Conservation (phyloP, 2,113 vertebrate species). For the Dolichotis patagonum region DNA sequence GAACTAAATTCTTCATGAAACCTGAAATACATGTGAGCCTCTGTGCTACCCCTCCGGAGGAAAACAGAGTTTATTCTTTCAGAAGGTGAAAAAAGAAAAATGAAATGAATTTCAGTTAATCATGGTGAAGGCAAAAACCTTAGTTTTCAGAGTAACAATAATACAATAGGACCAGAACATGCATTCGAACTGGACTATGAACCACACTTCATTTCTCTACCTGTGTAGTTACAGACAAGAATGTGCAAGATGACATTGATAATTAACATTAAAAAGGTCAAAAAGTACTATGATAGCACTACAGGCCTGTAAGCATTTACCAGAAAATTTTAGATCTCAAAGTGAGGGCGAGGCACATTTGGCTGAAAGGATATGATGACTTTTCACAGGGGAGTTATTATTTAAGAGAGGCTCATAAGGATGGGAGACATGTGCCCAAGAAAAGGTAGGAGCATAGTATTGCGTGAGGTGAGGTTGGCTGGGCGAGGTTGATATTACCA, state of each 20-base stretch:
- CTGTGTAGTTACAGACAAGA: not conserved
- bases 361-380: not conserved
- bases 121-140: not conserved
- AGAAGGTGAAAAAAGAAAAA: not conserved
- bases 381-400: not conserved
- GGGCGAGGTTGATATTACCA: rapidly evolving
- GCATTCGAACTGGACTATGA: not conserved
- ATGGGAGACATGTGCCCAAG: not conserved
- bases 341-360: not conserved
- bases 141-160: not conserved
- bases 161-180: not conserved
- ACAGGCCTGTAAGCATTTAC: not conserved
- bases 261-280: not conserved
- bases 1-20: not conserved
- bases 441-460: not conserved
- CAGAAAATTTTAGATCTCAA: not conserved
- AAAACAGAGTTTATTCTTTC: not conserved
- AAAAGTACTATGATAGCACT: not conserved
- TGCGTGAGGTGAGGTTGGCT: rapidly evolving
- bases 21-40: not conserved
- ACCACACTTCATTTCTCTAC: not conserved
- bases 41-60: not conserved
- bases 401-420: not conserved
- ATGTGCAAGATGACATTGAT: not conserved
- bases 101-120: constrained; percentile 17